Base-by-base conservation (phyloP, 2,797 vertebrate species). In the Xiphorhynchus erythropygius region DNA sequence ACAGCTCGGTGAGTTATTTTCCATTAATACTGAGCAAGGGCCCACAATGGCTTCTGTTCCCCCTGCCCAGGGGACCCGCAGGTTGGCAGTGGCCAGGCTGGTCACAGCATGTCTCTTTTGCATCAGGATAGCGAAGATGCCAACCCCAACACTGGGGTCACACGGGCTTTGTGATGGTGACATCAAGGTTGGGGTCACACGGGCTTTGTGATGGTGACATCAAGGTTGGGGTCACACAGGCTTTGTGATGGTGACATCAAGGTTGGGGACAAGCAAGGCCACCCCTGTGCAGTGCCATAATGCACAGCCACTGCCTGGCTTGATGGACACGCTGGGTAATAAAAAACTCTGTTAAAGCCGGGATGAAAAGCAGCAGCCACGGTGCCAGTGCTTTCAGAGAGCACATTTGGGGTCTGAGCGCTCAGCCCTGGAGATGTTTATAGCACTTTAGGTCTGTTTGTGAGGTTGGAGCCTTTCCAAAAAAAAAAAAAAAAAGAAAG, bases 391-490 rank as follows among this genome's bases (percentile, higher is more conserved):
- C 97, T 97, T 95, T 94, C 93, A 92, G 39, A n/a, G 76, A 94
- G 93, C 82, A 86, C 97, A 95, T 97, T 85, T 95, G 88, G 86
- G 95, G 86, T 87, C 91, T 74, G 71, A 71, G 82, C 18, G 41
- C 96, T 97, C 94, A 95, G 97, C 73, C 92, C 82, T 41, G 88
- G 97, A 87, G 96, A 95, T 96, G 97, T 98, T 98, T 98, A 98
- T 98, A 97, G 98, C 98, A 98, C 97, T 98, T 97, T 97, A 97
- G 97, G 97, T 86, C 96, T 64, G 97, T 98, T 98, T 98, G 98
- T 94, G 98, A 97, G 95, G 97, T 98, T 98, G 98, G 98, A 98
- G 97, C 70, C 77, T 95, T 96, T 98, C 97, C 97, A 99, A 94
- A 96, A 93, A 92, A 39, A 19, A 93, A 92, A 39, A 42, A 42